These are phyloP conservation scores for Diaprepes abbreviatus DNA, from an alignment of 2,888 invertebrate genomes.

Conservation along the genomic window DNA sequence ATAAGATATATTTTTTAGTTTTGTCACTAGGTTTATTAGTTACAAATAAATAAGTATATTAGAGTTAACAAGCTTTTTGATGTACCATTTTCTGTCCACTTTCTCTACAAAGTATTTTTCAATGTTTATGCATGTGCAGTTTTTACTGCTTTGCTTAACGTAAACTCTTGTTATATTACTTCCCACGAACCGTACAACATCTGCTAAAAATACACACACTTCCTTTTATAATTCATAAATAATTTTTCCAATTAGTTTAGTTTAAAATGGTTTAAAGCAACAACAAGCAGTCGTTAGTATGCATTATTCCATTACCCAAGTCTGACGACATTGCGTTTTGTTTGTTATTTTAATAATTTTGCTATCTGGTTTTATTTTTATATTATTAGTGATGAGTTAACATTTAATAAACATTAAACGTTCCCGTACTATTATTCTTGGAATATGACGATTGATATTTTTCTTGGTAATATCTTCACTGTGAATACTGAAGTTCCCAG, in stretches of 20 bases:
- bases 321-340: background rate
- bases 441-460: too few species aligned
- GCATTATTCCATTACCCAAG: background rate
- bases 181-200: constrained; percentile 25
- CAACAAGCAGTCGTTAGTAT: background rate
- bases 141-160: background rate
- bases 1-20: too few species aligned
- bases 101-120: too few species aligned
- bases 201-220: constrained; percentile 26
- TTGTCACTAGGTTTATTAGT: too few species aligned
- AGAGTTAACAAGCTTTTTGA: too few species aligned
- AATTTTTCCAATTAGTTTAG: constrained; percentile 21
- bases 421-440: too few species aligned
- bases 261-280: constrained; percentile 1
- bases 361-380: background rate
- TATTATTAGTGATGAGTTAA: background rate
- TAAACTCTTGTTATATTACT: constrained; percentile 10
- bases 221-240: constrained; percentile 31
- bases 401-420: too few species aligned
- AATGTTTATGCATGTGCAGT: background rate
- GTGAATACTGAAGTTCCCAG: too few species aligned
- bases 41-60: too few species aligned
- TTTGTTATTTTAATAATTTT: background rate
- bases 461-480: too few species aligned
- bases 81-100: background rate